phyloP scores from a whole-genome alignment of 2,888 invertebrate genomes.

The Spisula solida region DNA sequence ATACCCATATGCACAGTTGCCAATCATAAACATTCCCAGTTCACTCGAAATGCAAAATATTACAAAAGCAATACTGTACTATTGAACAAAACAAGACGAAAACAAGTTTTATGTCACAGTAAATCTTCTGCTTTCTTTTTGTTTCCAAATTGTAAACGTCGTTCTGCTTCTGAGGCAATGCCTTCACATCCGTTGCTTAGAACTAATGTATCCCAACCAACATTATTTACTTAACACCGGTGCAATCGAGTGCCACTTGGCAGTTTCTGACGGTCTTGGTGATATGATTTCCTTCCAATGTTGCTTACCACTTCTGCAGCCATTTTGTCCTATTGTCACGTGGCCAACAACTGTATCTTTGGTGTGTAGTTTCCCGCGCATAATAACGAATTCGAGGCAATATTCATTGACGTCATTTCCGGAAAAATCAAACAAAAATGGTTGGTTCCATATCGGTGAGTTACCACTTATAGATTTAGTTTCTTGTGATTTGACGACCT shows the following conservation, averaged over 20 bases:
- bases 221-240: constrained; percentile 70
- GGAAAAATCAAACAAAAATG: constrained; percentile 81
- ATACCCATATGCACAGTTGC: no score
- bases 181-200: constrained; percentile 5
- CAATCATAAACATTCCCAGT: background rate
- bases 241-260: constrained; percentile 81
- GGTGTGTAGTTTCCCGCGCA: constrained; percentile 77
- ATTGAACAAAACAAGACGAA: background rate
- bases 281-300: constrained; percentile 81
- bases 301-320: constrained; percentile 71
- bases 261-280: constrained; percentile 75
- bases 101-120: background rate
- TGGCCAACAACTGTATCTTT: constrained; percentile 82
- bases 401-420: constrained; percentile 66
- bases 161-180: background rate
- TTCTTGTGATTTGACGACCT: constrained; percentile 73
- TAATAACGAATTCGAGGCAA: constrained; percentile 79
- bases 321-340: constrained; percentile 77
- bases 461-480: constrained; percentile 75
- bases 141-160: background rate
- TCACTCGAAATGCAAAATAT: background rate
- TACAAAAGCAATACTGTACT: background rate
- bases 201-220: background rate
- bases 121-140: background rate
- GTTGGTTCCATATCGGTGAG: constrained; percentile 82